Evolutionary conservation across 2,113 vertebrate genomes (phyloP).

Genomic region (Leptodactylus fuscus): DNA sequence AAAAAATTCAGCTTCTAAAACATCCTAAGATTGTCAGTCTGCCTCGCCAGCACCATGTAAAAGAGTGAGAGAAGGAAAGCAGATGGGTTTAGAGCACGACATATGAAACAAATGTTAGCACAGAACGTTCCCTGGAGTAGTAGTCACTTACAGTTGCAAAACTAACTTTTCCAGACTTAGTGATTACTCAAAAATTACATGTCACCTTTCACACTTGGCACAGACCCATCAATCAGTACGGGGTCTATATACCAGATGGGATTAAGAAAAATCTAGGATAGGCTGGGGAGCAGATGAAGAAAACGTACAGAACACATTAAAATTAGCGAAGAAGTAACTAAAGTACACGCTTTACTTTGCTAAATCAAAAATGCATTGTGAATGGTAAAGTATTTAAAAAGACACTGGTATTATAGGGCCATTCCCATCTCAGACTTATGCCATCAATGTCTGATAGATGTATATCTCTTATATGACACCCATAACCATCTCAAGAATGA

Average conservation of each 20-base stretch:
- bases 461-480: too few relatives aligned
- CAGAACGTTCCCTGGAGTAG: too few relatives aligned
- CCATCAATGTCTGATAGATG: too few relatives aligned
- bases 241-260: constrained; percentile 30
- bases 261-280: background rate
- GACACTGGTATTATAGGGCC: too few relatives aligned
- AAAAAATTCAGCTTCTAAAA: background rate
- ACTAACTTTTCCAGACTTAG: constrained; percentile 49
- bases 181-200: constrained; percentile 47
- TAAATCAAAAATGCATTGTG: background rate
- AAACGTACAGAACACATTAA: background rate
- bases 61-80: constrained; percentile 12
- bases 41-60: background rate
- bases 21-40: background rate
- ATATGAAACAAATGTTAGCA: too few relatives aligned
- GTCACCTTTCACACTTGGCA: constrained; percentile 45
- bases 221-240: constrained; percentile 28
- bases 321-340: background rate
- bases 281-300: background rate
- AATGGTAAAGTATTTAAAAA: too few relatives aligned
- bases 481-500: too few relatives aligned
- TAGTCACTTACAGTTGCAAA: constrained; percentile 52
- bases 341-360: background rate
- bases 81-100: constrained; percentile 30
- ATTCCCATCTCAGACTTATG: too few relatives aligned